Evolutionary conservation across 2,797 vertebrate species (phyloP).

Genomic region (Pelodytes ibericus): DNA sequence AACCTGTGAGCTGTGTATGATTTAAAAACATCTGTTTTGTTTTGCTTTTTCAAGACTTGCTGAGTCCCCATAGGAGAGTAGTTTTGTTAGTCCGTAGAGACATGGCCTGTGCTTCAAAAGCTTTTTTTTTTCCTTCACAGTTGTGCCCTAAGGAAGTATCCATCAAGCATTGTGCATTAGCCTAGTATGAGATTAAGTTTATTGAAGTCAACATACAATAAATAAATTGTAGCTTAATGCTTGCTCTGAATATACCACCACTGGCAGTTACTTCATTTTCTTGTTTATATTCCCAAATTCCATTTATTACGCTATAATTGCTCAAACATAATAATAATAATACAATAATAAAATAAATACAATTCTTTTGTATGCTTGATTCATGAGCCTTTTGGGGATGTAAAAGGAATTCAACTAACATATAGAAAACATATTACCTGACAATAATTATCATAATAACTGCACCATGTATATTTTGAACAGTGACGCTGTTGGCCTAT

Average conservation of each 20-base stretch:
- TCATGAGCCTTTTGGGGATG: too few relatives aligned
- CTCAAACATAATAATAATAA: background rate
- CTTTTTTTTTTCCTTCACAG: conserved; percentile 46
- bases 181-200: conserved; percentile 10
- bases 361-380: too few relatives aligned
- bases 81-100: conserved; percentile 35
- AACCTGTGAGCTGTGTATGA: background rate
- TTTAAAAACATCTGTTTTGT: conserved; percentile 43
- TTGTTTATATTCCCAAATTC: background rate
- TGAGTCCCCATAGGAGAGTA: conserved; percentile 24
- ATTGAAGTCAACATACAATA: background rate
- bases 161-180: conserved; percentile 29
- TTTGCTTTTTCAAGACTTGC: conserved; percentile 20
- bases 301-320: background rate
- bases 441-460: too few relatives aligned
- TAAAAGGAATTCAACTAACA: too few relatives aligned
- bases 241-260: conserved; percentile 18
- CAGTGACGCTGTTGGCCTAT: too few relatives aligned
- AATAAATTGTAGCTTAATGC: conserved; percentile 26
- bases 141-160: conserved; percentile 37
- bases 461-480: too few relatives aligned
- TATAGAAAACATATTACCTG: too few relatives aligned
- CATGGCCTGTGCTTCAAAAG: conserved; percentile 32
- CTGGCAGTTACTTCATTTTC: conserved; percentile 2
- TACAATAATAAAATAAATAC: too few relatives aligned